Evolutionary conservation across 2,113 vertebrate species (phyloP).

Genomic region (Stictonetta naevosa): DNA sequence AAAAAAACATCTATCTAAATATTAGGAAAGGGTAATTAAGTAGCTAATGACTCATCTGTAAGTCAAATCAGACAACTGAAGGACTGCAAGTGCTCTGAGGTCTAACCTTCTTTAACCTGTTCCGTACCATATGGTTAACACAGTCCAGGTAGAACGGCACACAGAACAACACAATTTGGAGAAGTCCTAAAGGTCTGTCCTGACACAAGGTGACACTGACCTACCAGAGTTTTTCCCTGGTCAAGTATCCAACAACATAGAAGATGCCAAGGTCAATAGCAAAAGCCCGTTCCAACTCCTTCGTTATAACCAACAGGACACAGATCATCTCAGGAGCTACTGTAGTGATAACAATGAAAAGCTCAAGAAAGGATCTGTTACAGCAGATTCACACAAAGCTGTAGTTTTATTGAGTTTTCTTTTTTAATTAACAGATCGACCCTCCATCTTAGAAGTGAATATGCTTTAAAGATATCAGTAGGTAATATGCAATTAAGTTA

Average conservation of each 20-base stretch:
- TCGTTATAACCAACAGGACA: background rate
- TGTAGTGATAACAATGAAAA: background rate
- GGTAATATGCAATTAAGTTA: background rate
- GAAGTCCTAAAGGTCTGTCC: background rate
- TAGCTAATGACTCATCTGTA: background rate
- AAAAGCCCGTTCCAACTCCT: background rate
- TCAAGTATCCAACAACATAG: background rate
- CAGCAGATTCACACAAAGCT: background rate
- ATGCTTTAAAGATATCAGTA: background rate
- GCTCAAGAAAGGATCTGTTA: background rate
- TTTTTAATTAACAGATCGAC: background rate
- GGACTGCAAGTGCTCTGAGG: background rate
- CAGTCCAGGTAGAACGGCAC: background rate
- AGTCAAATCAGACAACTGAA: background rate
- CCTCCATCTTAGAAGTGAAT: background rate
- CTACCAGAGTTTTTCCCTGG: background rate
- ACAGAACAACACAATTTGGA: background rate
- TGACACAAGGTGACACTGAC: background rate
- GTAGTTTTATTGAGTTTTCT: background rate
- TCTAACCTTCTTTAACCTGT: background rate
- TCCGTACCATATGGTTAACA: fast-evolving
- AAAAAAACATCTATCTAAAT: background rate
- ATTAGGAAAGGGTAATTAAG: background rate
- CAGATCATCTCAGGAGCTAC: background rate
- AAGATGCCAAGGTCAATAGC: background rate